Evolutionary conservation across 2,797 vertebrate genomes (phyloP).

Genomic region (Takifugu rubripes): DNA sequence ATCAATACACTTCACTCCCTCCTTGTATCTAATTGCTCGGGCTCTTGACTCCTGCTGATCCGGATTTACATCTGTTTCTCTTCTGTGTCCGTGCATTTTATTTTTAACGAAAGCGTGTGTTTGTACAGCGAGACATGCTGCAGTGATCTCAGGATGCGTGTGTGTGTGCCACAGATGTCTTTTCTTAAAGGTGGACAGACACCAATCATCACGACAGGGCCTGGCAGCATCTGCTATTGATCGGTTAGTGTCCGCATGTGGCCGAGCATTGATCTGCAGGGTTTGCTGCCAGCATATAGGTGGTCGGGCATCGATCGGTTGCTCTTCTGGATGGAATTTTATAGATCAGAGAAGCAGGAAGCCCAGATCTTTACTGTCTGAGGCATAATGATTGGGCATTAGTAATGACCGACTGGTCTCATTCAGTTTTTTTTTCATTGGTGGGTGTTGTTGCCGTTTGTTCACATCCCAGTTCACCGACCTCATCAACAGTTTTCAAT

Average conservation of each 20-base stretch:
- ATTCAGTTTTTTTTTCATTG: slow-evolving; percentile 5
- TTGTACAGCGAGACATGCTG: slow-evolving; percentile 23
- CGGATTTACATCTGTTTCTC: slow-evolving; percentile 14
- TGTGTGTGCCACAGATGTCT: slow-evolving; percentile 43
- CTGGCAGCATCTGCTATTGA: slow-evolving; percentile 65
- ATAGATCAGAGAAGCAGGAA: slow-evolving; percentile 43
- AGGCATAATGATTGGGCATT: slow-evolving; percentile 51
- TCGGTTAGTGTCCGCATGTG: slow-evolving; percentile 62
- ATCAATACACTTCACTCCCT: slow-evolving; percentile 62
- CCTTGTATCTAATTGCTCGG: slow-evolving; percentile 52
- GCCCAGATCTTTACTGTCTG: slow-evolving; percentile 36
- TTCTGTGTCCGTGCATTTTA: slow-evolving; percentile 1
- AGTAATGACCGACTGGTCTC: slow-evolving; percentile 28
- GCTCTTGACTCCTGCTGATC: slow-evolving; percentile 47
- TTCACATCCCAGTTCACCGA: slow-evolving; percentile 15
- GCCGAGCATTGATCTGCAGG: slow-evolving; percentile 54
- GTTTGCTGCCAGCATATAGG: slow-evolving; percentile 48
- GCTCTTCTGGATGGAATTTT: slow-evolving; percentile 51
- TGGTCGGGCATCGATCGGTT: slow-evolving; percentile 59
- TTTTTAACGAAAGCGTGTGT: slow-evolving; percentile 4
- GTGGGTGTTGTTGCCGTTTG: slow-evolving; percentile 22
- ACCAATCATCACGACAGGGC: slow-evolving; percentile 62
- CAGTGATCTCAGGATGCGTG: slow-evolving; percentile 17
- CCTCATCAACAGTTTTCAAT: slow-evolving; percentile 17
- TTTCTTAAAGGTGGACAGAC: slow-evolving; percentile 45